Evolutionary conservation across 1,140 invertebrate genomes (phyloP).

Genomic region (Cepaea nemoralis): DNA sequence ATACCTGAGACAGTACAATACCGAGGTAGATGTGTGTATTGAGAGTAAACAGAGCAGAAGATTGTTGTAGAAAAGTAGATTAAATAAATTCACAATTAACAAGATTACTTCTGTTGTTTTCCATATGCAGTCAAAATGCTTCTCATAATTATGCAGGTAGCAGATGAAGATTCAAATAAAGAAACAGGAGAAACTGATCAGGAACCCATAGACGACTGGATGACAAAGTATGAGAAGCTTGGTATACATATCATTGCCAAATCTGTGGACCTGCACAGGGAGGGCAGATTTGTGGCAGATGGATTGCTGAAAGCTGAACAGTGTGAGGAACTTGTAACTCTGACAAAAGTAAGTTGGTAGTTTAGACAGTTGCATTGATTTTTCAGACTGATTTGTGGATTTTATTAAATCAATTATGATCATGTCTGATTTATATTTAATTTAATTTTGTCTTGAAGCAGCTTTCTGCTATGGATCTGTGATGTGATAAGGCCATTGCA

Average conservation of each 20-base stretch:
- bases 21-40: no score
- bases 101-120: not conserved
- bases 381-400: no score
- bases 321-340: constrained; percentile 66
- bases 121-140: not conserved
- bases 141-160: constrained; percentile 3
- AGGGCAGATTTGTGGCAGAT: constrained; percentile 70
- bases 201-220: constrained; percentile 41
- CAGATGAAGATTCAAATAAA: constrained; percentile 24
- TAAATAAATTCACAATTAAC: no score
- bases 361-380: no score
- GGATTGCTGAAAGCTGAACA: constrained; percentile 73
- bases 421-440: no score
- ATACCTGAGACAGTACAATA: no score
- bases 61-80: no score
- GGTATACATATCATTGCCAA: constrained; percentile 60
- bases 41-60: no score
- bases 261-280: constrained; percentile 64
- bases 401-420: no score
- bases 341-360: not conserved
- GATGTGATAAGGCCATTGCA: no score
- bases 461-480: no score
- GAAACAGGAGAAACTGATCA: not conserved
- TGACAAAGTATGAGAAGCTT: constrained; percentile 52
- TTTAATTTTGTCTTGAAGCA: no score